Conservation (phyloP, 2,797 vertebrate species). For the Meda fulgida region DNA sequence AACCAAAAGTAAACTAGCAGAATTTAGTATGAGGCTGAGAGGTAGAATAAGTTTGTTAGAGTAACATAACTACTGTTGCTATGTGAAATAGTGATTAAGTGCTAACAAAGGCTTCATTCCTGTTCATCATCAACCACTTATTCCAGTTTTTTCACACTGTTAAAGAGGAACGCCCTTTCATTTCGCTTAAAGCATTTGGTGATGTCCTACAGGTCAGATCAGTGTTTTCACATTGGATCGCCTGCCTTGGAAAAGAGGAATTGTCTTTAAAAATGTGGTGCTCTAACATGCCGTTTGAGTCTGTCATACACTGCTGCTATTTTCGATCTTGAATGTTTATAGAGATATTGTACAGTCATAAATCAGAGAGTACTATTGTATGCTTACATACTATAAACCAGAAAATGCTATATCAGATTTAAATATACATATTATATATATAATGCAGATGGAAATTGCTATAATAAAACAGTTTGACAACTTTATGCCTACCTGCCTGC, state of each 20-base stretch:
- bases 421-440: constrained; percentile 48
- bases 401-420: constrained; percentile 53
- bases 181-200: constrained; percentile 39
- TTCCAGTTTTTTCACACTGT: constrained; percentile 1
- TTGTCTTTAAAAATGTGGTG: constrained; percentile 58
- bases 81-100: constrained; percentile 6
- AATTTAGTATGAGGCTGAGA: constrained; percentile 35
- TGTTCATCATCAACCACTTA: constrained; percentile 19
- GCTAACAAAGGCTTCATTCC: constrained; percentile 41
- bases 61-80: constrained; percentile 25
- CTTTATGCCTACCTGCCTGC: constrained; percentile 27
- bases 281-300: constrained; percentile 62
- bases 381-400: constrained; percentile 59
- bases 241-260: constrained; percentile 52
- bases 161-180: constrained; percentile 13
- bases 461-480: constrained; percentile 61
- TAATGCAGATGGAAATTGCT: constrained; percentile 58
- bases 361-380: constrained; percentile 59
- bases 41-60: constrained; percentile 23
- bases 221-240: constrained; percentile 26
- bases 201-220: constrained; percentile 24
- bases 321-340: constrained; percentile 62
- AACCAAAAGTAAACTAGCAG: background rate
- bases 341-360: constrained; percentile 58
- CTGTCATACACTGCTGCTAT: constrained; percentile 64